A percentile compares a stretch with the other conserved stretches of the same genome.
Evolutionary conservation across 2,797 vertebrate genomes (phyloP).

Genomic region (Melanotaenia pygmaea): DNA sequence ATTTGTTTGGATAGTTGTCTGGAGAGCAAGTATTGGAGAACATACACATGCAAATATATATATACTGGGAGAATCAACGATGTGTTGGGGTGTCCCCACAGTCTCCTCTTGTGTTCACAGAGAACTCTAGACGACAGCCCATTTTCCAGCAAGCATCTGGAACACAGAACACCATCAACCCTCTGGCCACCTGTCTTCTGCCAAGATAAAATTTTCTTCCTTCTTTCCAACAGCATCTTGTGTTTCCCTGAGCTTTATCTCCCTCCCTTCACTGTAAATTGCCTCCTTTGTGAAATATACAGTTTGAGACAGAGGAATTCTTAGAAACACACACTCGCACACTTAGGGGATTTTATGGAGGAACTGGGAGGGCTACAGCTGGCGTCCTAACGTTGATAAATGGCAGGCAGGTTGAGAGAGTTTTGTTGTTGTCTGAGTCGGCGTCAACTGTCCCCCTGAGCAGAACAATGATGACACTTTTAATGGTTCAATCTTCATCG

Average conservation of each 20-base stretch:
- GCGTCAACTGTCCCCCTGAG: slow-evolving; percentile 70
- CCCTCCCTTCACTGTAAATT: slow-evolving; percentile 51
- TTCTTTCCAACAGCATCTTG: slow-evolving; percentile 32
- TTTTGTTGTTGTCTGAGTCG: slow-evolving; percentile 59
- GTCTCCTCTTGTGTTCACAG: slow-evolving; percentile 38
- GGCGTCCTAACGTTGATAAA: slow-evolving; percentile 71
- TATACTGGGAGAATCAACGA: slow-evolving; percentile 7
- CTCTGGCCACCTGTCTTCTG: slow-evolving; percentile 37
- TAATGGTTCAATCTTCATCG: slow-evolving; percentile 80
- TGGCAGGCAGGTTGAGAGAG: slow-evolving; percentile 58
- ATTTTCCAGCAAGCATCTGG: slow-evolving; percentile 60
- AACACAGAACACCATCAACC: slow-evolving; percentile 52
- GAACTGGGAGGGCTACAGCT: slow-evolving; percentile 63
- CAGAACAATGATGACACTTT: slow-evolving; percentile 68
- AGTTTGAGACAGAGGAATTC: slow-evolving; percentile 33
- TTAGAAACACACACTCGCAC: slow-evolving; percentile 31
- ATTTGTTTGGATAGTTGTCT: slow-evolving; percentile 41
- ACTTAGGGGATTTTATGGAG: slow-evolving; percentile 49
- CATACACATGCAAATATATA: slow-evolving; percentile 20
- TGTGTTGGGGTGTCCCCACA: slow-evolving; percentile 22
- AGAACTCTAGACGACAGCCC: slow-evolving; percentile 44
- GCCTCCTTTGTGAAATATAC: slow-evolving; percentile 52
- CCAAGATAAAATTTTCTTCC: slow-evolving; percentile 48
- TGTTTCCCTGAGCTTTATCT: slow-evolving; percentile 42
- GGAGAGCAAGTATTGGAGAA: slow-evolving; percentile 26